Evolutionary conservation across 30 jellyfish, hydroid and myxozoan genomes (phyloP), one percentile per base, ranked within the genome.

Genomic region (Calvadosia cruxmelitensis): DNA sequence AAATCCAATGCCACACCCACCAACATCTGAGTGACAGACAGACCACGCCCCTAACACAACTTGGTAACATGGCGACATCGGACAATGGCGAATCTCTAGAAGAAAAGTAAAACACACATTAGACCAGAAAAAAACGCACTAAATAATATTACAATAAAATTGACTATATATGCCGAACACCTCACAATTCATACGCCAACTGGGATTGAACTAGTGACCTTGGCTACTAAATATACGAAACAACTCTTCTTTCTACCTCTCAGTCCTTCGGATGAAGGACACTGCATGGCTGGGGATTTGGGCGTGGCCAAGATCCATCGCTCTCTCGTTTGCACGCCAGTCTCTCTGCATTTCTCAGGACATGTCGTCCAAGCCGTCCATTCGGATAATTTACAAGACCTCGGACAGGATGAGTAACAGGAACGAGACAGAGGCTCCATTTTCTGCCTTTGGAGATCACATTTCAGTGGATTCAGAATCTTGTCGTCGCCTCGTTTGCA

Each of bases 301-400:
- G 90, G 77, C 42, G 52, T 72, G 0, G 90, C 90, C 25, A 69
- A 27, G 31, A 68, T 42, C 62, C 34, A 78, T 31, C 90, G 71
- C 16, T n/a, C 63, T 69, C 92, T 42, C 25, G 72, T 53, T 52
- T 79, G 92, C 33, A 64, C 70, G 1, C 83, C 35, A 1, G 36
- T 63, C 3, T 32, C 65, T 15, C 66, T 66, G 65, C 92, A 79
- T 34, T 53, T 26, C 30, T 79, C 76, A 12, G 81, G 79, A 52
- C 92, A 79, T 57, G 64, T 50, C 51, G 75, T 69, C 92, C 92
- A 79, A 12, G 68, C 30, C 29, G 64, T 75, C 92, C 92, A 79
- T 42, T 78, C 90, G 24, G 90, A 78, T 26, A 78, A 12, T 78
- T 78, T 81, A 64, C 90, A 78, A 61, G 69, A 68, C 63, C 74